Percentiles rank a stretch among this genome's conserved stretches.
Conservation (phyloP, 2,888 invertebrate species). For the Synanthedon formicaeformis region DNA sequence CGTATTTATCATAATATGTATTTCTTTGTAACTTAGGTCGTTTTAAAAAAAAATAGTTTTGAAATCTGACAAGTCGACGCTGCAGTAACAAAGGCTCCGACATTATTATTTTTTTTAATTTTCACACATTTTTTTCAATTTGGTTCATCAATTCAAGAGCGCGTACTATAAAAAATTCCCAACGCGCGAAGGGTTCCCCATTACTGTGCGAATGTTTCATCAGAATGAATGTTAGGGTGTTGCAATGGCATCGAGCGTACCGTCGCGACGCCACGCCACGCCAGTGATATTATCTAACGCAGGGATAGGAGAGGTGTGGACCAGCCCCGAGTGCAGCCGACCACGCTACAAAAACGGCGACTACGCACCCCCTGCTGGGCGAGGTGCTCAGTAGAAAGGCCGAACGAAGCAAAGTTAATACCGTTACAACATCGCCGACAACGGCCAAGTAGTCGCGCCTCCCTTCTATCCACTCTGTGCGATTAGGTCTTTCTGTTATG, state of each 20-base stretch:
- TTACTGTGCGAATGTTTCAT: too few species aligned
- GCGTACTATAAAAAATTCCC: background rate
- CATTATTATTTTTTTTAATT: background rate
- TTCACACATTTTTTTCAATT: background rate
- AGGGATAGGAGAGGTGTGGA: slow-evolving; percentile 65
- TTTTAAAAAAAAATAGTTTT: too few species aligned
- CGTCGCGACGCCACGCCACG: slow-evolving; percentile 23
- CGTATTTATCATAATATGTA: too few species aligned
- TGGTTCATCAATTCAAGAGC: background rate
- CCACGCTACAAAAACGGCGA: slow-evolving; percentile 77
- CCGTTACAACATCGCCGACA: slow-evolving; percentile 61
- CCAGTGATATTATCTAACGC: slow-evolving; percentile 66
- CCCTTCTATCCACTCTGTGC: slow-evolving; percentile 66
- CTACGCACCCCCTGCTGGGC: slow-evolving; percentile 87
- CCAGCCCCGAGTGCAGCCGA: slow-evolving; percentile 53
- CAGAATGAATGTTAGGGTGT: background rate
- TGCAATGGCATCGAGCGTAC: background rate
- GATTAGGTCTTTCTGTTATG: slow-evolving; percentile 66
- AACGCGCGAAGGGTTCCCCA: background rate
- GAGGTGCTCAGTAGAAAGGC: slow-evolving; percentile 77
- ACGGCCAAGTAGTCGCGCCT: slow-evolving; percentile 68
- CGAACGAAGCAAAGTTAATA: slow-evolving; percentile 75
- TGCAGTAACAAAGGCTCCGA: background rate
- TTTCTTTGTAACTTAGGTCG: too few species aligned
- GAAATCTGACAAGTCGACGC: too few species aligned